Base-by-base conservation (phyloP, 23 tunicate genomes). In the Ciona savignyi region DNA sequence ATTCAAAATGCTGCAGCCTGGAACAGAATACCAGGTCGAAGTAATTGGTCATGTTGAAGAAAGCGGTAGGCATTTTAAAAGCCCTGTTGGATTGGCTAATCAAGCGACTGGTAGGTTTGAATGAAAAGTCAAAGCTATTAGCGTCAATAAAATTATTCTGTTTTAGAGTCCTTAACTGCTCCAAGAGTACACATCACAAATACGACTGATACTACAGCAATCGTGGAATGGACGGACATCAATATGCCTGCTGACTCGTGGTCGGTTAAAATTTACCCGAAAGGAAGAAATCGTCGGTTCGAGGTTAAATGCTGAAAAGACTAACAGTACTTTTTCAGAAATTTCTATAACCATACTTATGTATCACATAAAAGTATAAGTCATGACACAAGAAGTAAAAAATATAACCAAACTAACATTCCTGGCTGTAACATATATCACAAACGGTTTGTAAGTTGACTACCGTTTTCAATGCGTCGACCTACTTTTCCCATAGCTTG, bases 51-150 rank as follows among this genome's bases (percentile, higher is more conserved):
- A 73, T 19, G 86, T 81, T 1, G 61, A 26, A 1, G 81, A 80
- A 32, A 31, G 63, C 28, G 78, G 79, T 51, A 56, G 73, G 6
- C 21, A 66, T 4, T 81, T 74, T 23, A 32, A 26, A 26, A 86
- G 85, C n/a, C 93, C 71, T 0, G 0, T 56, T 15, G 89, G 78
- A 9, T 28, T 25, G 0, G 73, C 89, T 20, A 32, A 63, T 32
- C 78, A 65, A 9, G 25, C 33, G 11, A 84, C 89, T 42, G 31
- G 89, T 84, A 70, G 23, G 78, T n/a, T n/a, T n/a, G n/a, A n/a
- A n/a, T n/a, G n/a, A n/a, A n/a, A n/a, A n/a, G n/a, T n/a, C n/a
- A n/a, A n/a, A n/a, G n/a, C n/a, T n/a, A n/a, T n/a, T n/a, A n/a
- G n/a, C n/a, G n/a, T n/a, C n/a, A n/a, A n/a, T n/a, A n/a, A 30